A percentile compares a stretch with the other conserved stretches of the same genome.
phyloP scores from a whole-genome alignment of 2,113 vertebrate genomes.

The Numida meleagris region DNA sequence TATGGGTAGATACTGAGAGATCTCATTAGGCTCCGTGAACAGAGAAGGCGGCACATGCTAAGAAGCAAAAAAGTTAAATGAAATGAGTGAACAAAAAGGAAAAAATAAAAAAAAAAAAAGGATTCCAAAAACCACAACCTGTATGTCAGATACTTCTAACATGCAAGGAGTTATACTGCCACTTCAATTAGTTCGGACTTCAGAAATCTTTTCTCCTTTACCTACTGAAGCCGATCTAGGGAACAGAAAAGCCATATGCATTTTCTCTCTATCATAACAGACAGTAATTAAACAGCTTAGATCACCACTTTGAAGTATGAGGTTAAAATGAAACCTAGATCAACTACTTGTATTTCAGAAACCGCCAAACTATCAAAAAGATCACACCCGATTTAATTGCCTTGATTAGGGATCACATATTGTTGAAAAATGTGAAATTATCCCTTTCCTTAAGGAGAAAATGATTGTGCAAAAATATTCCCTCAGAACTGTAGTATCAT shows the following conservation, averaged over 20 bases:
- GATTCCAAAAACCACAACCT: not conserved
- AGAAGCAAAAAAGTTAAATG: slow-evolving; percentile 35
- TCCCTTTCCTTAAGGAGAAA: not conserved
- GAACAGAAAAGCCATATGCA: not conserved
- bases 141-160: not conserved
- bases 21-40: slow-evolving; percentile 96
- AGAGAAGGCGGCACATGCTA: slow-evolving; percentile 88
- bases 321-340: not conserved
- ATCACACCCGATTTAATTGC: not conserved
- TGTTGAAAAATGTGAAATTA: not conserved
- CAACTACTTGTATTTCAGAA: not conserved
- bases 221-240: not conserved
- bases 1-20: slow-evolving; percentile 89
- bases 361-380: not conserved
- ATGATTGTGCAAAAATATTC: not conserved
- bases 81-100: not conserved
- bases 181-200: not conserved
- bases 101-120: not conserved
- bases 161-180: not conserved
- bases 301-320: not conserved
- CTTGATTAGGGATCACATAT: not conserved
- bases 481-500: not conserved
- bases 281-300: not conserved
- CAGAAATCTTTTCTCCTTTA: not conserved
- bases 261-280: not conserved